phyloP scores from a whole-genome alignment of 1,140 invertebrate genomes.

The Heliconius nattereri region DNA sequence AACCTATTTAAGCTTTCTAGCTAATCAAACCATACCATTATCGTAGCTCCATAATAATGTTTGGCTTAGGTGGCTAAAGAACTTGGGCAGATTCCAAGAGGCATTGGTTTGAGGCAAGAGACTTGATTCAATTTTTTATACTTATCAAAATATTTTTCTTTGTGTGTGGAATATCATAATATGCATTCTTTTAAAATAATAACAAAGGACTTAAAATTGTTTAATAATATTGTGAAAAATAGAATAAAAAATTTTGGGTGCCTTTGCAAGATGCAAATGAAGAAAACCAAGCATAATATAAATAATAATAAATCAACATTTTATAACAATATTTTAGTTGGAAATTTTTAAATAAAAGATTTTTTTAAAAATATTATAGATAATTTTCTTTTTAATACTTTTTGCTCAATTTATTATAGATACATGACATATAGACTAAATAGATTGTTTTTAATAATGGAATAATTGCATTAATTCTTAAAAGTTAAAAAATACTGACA shows the following conservation, averaged over 20 bases:
- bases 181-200: too few species aligned
- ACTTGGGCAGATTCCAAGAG: too few species aligned
- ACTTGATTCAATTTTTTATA: too few species aligned
- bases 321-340: slow-evolving; percentile 7
- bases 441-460: neutral
- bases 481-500: neutral
- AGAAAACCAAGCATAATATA: neutral
- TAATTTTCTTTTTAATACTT: neutral
- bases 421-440: slow-evolving; percentile 8
- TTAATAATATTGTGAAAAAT: neutral
- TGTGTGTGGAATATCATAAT: too few species aligned
- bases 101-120: too few species aligned
- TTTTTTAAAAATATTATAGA: neutral
- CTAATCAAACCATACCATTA: too few species aligned
- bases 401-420: slow-evolving; percentile 14
- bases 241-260: neutral
- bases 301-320: neutral
- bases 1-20: too few species aligned
- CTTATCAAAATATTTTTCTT: too few species aligned
- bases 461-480: neutral
- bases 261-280: neutral
- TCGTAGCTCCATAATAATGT: too few species aligned
- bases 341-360: neutral
- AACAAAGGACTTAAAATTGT: neutral
- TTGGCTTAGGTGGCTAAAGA: too few species aligned